Conservation (phyloP, 2,797 vertebrate genomes). For the Sphenodon punctatus region DNA sequence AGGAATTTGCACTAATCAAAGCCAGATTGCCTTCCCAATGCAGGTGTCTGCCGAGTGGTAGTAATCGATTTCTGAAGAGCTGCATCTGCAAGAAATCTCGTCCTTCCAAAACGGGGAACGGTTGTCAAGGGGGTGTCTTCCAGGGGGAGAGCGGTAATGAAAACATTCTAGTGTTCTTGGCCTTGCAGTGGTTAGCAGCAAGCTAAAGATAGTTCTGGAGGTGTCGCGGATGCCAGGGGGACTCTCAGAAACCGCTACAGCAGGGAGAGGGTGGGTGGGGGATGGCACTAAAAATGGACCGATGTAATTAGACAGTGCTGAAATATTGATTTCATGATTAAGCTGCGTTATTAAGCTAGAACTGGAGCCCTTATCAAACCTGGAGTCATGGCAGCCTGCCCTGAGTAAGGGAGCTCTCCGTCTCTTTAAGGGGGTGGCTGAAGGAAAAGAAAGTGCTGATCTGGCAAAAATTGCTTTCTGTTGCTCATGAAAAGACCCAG, state of each 20-base stretch:
- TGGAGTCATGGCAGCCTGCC: not conserved
- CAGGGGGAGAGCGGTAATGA: not conserved
- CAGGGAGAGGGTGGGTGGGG: not conserved
- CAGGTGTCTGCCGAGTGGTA: conserved; percentile 63
- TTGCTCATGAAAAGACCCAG: not conserved
- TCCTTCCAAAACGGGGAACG: conserved; percentile 39
- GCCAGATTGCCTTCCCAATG: conserved; percentile 47
- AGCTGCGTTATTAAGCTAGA: not conserved
- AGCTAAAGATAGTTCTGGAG: conserved; percentile 26
- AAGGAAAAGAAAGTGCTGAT: conserved; percentile 29
- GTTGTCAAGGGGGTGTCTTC: conserved; percentile 27
- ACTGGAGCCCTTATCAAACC: conserved; percentile 17
- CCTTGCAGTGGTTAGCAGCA: not conserved
- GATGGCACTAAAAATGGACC: conserved; percentile 1
- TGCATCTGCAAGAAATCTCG: conserved; percentile 62
- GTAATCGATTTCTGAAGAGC: conserved; percentile 67
- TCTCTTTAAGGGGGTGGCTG: conserved; percentile 11
- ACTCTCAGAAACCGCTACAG: conserved; percentile 24
- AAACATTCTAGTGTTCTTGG: not conserved
- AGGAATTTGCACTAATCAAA: conserved; percentile 61
- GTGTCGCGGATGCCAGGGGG: conserved; percentile 37
- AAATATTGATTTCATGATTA: conserved; percentile 47
- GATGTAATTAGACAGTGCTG: conserved; percentile 27
- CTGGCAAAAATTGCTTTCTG: conserved; percentile 21
- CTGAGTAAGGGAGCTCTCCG: not conserved